Percentiles rank a stretch among this genome's conserved stretches.
These are phyloP conservation scores for Halcyon badia DNA, from an alignment of 2,797 vertebrate genomes.

Conservation along the genomic window DNA sequence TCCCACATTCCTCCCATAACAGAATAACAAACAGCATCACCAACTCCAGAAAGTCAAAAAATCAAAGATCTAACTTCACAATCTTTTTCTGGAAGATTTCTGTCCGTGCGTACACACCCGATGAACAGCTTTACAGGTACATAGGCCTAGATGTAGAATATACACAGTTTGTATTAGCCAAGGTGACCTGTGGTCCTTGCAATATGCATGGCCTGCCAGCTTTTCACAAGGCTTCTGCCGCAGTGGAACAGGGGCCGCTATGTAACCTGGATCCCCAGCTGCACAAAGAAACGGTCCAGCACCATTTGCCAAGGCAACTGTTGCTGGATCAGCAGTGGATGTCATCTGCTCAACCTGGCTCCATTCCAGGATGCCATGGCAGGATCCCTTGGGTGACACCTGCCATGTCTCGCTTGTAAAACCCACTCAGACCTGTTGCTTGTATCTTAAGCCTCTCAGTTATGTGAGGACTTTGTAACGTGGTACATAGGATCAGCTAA, in stretches of 20 bases:
- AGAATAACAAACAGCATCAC: background rate
- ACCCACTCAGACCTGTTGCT: background rate
- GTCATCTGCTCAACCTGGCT: background rate
- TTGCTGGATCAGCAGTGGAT: background rate
- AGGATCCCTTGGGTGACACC: background rate
- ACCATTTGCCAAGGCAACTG: background rate
- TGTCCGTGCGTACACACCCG: fast-evolving
- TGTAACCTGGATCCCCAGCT: background rate
- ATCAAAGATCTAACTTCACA: background rate
- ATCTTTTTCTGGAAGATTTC: background rate
- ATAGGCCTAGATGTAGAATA: background rate
- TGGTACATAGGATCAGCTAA: background rate
- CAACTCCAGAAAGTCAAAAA: background rate
- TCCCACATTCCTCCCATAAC: background rate
- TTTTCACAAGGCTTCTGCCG: background rate
- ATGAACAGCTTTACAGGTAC: background rate
- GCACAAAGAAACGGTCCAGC: background rate
- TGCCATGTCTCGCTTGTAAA: background rate
- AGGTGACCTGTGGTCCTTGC: background rate
- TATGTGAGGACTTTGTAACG: background rate
- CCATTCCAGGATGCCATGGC: background rate
- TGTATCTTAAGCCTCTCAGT: background rate
- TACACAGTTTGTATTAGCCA: background rate
- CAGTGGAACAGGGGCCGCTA: background rate
- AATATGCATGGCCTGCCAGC: background rate